Evolutionary conservation across 2,113 vertebrate genomes (phyloP).

Genomic region (Microcebus lehilahytsara): DNA sequence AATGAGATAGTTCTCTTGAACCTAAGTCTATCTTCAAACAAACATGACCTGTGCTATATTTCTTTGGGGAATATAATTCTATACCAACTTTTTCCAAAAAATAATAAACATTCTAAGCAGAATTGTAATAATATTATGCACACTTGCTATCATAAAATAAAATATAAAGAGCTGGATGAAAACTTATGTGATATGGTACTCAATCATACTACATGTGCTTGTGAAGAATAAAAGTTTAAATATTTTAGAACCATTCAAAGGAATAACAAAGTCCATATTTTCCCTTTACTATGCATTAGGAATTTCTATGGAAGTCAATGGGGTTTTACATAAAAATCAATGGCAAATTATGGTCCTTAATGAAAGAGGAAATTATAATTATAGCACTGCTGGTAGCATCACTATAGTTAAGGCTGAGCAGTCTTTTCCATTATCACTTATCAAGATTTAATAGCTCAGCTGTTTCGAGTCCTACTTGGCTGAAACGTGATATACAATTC

Average conservation of each 20-base stretch:
- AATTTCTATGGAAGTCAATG: conserved; percentile 41
- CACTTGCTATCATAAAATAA: conserved; percentile 2
- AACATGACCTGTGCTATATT: background rate
- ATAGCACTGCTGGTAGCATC: conserved; percentile 12
- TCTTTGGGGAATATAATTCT: background rate
- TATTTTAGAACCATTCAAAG: conserved; percentile 26
- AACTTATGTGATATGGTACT: background rate
- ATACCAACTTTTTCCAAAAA: background rate
- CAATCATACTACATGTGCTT: background rate
- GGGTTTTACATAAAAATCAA: conserved; percentile 62
- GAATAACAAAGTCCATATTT: background rate
- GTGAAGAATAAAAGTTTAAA: background rate
- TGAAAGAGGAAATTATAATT: conserved; percentile 60
- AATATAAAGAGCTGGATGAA: background rate
- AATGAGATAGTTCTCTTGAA: background rate
- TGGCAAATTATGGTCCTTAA: conserved; percentile 47
- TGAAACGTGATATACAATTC: conserved; percentile 22
- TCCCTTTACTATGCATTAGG: background rate
- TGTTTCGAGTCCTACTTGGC: conserved; percentile 55
- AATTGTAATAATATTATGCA: background rate
- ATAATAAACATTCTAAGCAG: background rate
- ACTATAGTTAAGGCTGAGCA: conserved; percentile 52
- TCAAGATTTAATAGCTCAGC: conserved; percentile 63
- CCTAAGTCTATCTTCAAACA: background rate
- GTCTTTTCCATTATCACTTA: conserved; percentile 63